Conservation (phyloP, 1,140 invertebrate species). For the Patella vulgata region DNA sequence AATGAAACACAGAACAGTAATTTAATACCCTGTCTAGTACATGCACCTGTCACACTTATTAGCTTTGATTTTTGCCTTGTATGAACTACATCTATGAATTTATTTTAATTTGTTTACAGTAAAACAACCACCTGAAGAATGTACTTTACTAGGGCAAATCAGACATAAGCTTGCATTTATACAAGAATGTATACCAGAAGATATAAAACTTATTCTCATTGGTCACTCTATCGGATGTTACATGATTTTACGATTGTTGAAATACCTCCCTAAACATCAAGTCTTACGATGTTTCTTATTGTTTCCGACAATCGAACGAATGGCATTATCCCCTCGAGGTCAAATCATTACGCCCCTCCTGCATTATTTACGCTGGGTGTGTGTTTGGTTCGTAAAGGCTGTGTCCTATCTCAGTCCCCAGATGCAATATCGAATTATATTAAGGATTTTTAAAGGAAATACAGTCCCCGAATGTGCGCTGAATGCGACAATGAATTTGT, state of each 20-base stretch:
- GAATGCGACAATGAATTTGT: slow-evolving; percentile 55
- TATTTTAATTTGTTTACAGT: slow-evolving; percentile 30
- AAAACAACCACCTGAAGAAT: slow-evolving; percentile 67
- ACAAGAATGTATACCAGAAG: slow-evolving; percentile 75
- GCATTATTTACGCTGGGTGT: slow-evolving; percentile 69
- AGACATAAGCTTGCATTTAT: slow-evolving; percentile 84
- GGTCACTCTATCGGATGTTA: slow-evolving; percentile 88
- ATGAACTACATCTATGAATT: background rate
- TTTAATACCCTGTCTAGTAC: background rate
- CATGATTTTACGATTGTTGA: slow-evolving; percentile 80
- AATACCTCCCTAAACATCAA: slow-evolving; percentile 56
- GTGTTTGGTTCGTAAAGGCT: slow-evolving; percentile 72
- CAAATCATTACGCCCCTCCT: slow-evolving; percentile 67
- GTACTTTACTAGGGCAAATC: slow-evolving; percentile 79
- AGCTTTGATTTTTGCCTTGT: background rate
- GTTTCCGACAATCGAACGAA: slow-evolving; percentile 85
- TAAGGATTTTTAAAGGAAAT: slow-evolving; percentile 50
- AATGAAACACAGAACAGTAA: background rate
- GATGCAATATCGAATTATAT: slow-evolving; percentile 50
- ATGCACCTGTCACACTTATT: background rate
- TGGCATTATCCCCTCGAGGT: slow-evolving; percentile 79
- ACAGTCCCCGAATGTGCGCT: slow-evolving; percentile 56
- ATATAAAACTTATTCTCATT: slow-evolving; percentile 74
- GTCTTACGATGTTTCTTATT: slow-evolving; percentile 72
- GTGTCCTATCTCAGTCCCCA: slow-evolving; percentile 72